Conservation (phyloP, 2,888 invertebrate genomes). For the Thalpophila matura region DNA sequence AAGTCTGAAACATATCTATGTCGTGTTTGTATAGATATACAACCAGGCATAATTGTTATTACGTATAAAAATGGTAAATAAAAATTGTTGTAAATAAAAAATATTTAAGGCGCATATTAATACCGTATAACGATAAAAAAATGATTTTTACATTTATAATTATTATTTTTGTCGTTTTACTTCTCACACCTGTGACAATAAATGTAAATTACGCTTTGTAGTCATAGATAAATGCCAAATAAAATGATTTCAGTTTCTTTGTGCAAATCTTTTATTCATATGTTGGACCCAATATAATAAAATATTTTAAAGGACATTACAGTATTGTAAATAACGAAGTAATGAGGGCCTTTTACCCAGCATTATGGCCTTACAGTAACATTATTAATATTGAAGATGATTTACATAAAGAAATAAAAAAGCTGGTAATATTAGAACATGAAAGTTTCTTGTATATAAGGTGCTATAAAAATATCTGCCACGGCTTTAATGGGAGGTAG, state of each 20-base stretch:
- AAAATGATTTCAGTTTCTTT: slow-evolving; percentile 65
- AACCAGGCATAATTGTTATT: slow-evolving; percentile 70
- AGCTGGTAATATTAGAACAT: not conserved
- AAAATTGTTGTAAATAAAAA: slow-evolving; percentile 77
- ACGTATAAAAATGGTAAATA: slow-evolving; percentile 77
- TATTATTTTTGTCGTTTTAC: slow-evolving; percentile 76
- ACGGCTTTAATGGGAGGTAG: too few relatives aligned
- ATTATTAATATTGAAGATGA: not conserved
- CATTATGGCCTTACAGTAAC: not conserved
- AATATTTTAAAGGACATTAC: slow-evolving; percentile 40
- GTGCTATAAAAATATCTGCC: too few relatives aligned
- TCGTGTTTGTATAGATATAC: slow-evolving; percentile 81
- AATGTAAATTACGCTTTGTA: slow-evolving; percentile 90
- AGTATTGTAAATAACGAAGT: not conserved
- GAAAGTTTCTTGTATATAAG: slow-evolving; percentile 33
- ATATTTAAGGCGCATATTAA: slow-evolving; percentile 63
- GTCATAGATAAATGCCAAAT: slow-evolving; percentile 85
- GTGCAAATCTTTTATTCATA: slow-evolving; percentile 24
- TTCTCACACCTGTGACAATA: slow-evolving; percentile 90
- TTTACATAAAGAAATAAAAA: not conserved
- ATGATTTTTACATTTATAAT: slow-evolving; percentile 58
- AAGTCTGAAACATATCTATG: slow-evolving; percentile 88
- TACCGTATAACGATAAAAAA: slow-evolving; percentile 63
- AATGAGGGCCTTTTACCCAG: not conserved
- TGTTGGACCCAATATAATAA: slow-evolving; percentile 18